Percentiles rank a stretch among this genome's conserved stretches.
phyloP scores from a whole-genome alignment of 2,113 vertebrate genomes.

The Epinephelus moara region DNA sequence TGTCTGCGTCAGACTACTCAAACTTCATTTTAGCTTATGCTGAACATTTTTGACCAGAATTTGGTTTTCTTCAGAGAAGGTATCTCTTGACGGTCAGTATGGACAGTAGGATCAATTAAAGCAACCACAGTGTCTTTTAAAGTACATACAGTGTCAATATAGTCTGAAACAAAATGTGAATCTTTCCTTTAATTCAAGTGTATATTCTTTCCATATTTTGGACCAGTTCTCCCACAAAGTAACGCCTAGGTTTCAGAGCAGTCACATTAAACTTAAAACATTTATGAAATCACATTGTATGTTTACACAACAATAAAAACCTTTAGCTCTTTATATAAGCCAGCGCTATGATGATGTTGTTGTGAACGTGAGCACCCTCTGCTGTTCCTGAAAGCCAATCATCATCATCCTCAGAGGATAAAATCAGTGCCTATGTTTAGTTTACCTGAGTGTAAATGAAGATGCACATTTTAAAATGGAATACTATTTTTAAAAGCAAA shows the following conservation, averaged over 20 bases:
- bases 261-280: neutral
- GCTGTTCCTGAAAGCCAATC: constrained; percentile 17
- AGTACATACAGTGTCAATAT: neutral
- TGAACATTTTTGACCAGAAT: neutral
- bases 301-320: constrained; percentile 1
- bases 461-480: constrained; percentile 10
- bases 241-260: neutral
- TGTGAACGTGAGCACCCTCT: constrained; percentile 48
- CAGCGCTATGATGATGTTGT: neutral
- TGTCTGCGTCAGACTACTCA: too few relatives aligned
- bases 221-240: too few relatives aligned
- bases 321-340: neutral
- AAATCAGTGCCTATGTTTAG: neutral
- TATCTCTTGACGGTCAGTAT: neutral
- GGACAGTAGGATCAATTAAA: neutral
- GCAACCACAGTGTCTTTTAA: neutral
- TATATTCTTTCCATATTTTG: neutral
- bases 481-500: neutral
- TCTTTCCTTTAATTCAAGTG: neutral
- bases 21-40: too few relatives aligned
- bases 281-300: neutral
- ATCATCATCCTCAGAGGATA: neutral
- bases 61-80: neutral
- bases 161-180: neutral
- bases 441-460: constrained; percentile 20